Evolutionary conservation across 2,888 invertebrate genomes (phyloP).

Genomic region (Heliconius erato): DNA sequence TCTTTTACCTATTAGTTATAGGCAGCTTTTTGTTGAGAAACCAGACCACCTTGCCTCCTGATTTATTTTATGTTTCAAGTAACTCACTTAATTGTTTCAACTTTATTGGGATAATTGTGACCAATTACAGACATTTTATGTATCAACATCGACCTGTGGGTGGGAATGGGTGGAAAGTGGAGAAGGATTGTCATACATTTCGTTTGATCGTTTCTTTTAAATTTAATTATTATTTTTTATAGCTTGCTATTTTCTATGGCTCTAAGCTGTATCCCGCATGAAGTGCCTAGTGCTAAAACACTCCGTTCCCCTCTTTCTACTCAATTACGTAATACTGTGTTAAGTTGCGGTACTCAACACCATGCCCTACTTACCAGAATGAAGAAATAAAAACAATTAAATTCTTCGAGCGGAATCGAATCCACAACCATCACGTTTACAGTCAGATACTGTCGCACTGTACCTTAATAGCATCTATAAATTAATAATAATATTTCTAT

Average conservation of each 20-base stretch:
- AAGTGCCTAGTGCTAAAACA: not conserved
- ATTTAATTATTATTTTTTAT: no score
- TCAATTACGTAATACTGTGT: not conserved
- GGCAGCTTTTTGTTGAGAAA: slow-evolving; percentile 40
- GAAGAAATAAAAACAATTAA: not conserved
- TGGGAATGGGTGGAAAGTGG: not conserved
- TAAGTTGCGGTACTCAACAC: not conserved
- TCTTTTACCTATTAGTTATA: slow-evolving; percentile 49
- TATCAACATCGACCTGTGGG: not conserved
- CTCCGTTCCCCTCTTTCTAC: not conserved
- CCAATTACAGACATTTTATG: slow-evolving; percentile 21
- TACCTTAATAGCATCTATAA: not conserved
- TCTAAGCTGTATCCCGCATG: no score
- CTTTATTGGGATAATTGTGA: slow-evolving; percentile 34
- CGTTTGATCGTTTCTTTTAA: no score
- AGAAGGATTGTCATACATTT: not conserved
- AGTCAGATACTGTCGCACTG: not conserved
- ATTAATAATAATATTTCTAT: slow-evolving; percentile 14
- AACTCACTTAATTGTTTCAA: slow-evolving; percentile 35
- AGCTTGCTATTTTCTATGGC: no score
- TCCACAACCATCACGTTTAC: not conserved
- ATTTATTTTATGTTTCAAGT: slow-evolving; percentile 38
- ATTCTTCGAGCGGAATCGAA: not conserved
- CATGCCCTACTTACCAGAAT: not conserved
- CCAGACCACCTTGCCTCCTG: slow-evolving; percentile 34